Conservation (phyloP, 2,113 vertebrate genomes). For the Perognathus longimembris region DNA sequence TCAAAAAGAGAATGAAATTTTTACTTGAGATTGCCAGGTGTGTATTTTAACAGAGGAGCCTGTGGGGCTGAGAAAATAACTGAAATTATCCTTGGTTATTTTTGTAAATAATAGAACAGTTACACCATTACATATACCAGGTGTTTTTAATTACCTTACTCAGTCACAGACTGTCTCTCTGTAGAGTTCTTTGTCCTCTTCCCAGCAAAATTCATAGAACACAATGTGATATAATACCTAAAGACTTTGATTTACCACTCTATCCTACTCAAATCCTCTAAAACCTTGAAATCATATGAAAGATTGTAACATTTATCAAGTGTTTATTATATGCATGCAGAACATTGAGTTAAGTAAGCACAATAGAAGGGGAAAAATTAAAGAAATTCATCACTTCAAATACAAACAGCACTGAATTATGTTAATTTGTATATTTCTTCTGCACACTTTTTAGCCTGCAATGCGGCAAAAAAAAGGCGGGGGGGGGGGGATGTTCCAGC, state of each 20-base stretch:
- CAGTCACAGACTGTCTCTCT: slow-evolving; percentile 26
- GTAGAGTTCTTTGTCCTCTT: neutral
- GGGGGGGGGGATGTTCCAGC: no score
- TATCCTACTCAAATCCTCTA: neutral
- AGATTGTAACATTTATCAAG: neutral
- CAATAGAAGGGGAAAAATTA: neutral
- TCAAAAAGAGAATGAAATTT: slow-evolving; percentile 33
- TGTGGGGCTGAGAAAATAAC: slow-evolving; percentile 45
- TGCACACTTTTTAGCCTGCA: no score
- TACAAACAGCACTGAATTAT: neutral
- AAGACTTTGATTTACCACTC: neutral
- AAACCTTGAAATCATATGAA: neutral
- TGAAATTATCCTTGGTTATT: slow-evolving; percentile 27
- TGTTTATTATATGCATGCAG: neutral
- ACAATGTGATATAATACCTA: neutral
- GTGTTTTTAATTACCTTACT: slow-evolving; percentile 61
- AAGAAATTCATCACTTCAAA: slow-evolving; percentile 15
- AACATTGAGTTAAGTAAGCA: neutral
- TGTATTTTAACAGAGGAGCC: slow-evolving; percentile 43
- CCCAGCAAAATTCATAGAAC: neutral
- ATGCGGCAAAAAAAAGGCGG: no score
- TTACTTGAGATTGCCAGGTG: slow-evolving; percentile 49
- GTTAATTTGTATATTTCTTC: no score
- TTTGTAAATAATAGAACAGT: neutral
- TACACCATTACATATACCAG: neutral